Evolutionary conservation across 2,888 invertebrate species (phyloP).

Genomic region (Dolichomitus sp.): DNA sequence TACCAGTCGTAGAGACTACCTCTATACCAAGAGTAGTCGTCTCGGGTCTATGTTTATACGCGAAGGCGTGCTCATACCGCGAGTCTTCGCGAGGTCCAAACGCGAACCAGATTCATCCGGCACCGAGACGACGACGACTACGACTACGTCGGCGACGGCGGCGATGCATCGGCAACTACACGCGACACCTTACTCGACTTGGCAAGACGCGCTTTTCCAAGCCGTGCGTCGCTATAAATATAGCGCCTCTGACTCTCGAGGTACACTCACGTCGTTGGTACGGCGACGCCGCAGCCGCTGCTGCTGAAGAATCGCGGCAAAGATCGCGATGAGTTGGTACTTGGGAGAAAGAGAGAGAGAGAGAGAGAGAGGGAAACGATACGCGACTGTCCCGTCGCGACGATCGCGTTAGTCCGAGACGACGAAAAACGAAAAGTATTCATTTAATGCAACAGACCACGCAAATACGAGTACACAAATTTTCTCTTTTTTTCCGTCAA

Average conservation of each 20-base stretch:
- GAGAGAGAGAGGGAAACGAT: constrained; percentile 43
- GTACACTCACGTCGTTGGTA: constrained; percentile 61
- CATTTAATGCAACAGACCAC: constrained; percentile 49
- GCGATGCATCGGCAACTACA: constrained; percentile 64
- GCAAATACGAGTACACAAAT: constrained; percentile 41
- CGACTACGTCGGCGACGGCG: constrained; percentile 35
- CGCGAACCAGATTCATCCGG: constrained; percentile 81
- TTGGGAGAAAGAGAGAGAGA: constrained; percentile 11
- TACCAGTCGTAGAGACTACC: constrained; percentile 19
- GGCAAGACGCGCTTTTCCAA: constrained; percentile 79
- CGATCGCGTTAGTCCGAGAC: constrained; percentile 63
- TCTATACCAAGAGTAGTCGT: constrained; percentile 39
- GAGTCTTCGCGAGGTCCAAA: constrained; percentile 49
- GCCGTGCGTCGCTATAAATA: constrained; percentile 73
- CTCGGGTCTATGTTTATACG: constrained; percentile 64
- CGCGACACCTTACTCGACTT: constrained; percentile 83
- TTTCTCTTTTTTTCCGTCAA: not conserved
- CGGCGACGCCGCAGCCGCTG: constrained; percentile 48
- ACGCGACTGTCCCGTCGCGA: constrained; percentile 50
- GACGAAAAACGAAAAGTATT: constrained; percentile 57
- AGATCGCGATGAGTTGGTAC: constrained; percentile 44
- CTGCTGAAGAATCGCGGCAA: constrained; percentile 58
- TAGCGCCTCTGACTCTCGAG: constrained; percentile 44
- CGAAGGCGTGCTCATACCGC: constrained; percentile 39
- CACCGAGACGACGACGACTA: constrained; percentile 50